Evolutionary conservation across 2,113 vertebrate genomes (phyloP).

Genomic region (Bubo blakistoni): DNA sequence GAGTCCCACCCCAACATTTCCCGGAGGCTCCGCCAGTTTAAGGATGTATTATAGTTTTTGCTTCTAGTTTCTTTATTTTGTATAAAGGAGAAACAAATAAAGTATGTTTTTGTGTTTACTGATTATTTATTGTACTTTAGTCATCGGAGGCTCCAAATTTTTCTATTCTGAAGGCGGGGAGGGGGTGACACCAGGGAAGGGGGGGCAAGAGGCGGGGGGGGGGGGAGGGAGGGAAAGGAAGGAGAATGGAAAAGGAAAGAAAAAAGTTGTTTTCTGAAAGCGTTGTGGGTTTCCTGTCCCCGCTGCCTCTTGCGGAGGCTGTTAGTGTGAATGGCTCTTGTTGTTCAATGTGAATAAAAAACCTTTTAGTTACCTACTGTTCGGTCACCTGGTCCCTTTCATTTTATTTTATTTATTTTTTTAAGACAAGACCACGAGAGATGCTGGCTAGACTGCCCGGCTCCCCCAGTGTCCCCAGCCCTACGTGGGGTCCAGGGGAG

Average conservation of each 20-base stretch:
- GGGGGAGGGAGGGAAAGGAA: background rate
- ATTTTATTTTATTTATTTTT: background rate
- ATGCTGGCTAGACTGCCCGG: background rate
- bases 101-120: slow-evolving; percentile 85
- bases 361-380: slow-evolving; percentile 70
- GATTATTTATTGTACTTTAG: slow-evolving; percentile 82
- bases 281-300: slow-evolving; percentile 45
- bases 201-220: background rate
- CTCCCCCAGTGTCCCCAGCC: background rate
- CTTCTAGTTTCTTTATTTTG: slow-evolving; percentile 87
- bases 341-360: slow-evolving; percentile 83
- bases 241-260: background rate
- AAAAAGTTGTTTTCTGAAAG: slow-evolving; percentile 55
- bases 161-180: slow-evolving; percentile 57
- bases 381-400: slow-evolving; percentile 44
- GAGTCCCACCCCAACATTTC: background rate
- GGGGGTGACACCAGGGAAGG: background rate
- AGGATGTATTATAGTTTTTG: slow-evolving; percentile 82
- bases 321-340: slow-evolving; percentile 66
- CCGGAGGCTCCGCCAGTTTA: slow-evolving; percentile 51
- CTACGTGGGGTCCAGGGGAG: rapidly evolving
- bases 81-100: slow-evolving; percentile 85
- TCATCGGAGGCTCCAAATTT: slow-evolving; percentile 63
- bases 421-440: background rate
- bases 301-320: slow-evolving; percentile 50